These are phyloP conservation scores for Ondatra zibethicus DNA, from an alignment of 2,113 vertebrate species.

Conservation along the genomic window DNA sequence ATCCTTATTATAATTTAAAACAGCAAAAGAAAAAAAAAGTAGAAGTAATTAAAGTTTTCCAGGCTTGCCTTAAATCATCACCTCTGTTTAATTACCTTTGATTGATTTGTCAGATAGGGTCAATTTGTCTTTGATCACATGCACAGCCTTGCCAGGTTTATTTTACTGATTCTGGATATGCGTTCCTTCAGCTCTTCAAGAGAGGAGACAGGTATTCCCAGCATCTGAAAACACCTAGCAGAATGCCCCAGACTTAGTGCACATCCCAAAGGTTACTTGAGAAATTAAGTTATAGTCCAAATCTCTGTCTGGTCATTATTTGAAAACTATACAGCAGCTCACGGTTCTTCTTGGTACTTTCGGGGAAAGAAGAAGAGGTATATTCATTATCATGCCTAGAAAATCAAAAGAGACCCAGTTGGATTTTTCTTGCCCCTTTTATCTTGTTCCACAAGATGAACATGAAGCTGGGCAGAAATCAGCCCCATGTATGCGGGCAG, in stretches of 20 bases:
- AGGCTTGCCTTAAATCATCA: background rate
- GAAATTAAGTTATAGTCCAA: slow-evolving; percentile 24
- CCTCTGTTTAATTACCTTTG: background rate
- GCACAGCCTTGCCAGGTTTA: background rate
- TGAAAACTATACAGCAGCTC: background rate
- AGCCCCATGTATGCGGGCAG: slow-evolving; percentile 35
- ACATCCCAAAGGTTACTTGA: background rate
- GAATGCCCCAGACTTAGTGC: background rate
- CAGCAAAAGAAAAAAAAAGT: background rate
- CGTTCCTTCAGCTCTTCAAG: background rate
- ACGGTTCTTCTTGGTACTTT: slow-evolving; percentile 12
- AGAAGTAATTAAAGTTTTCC: background rate
- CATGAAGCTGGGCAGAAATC: slow-evolving; percentile 42
- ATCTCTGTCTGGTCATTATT: background rate
- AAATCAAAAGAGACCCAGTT: slow-evolving; percentile 29
- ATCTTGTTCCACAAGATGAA: slow-evolving; percentile 36
- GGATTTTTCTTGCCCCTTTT: slow-evolving; percentile 35
- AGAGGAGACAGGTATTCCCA: background rate
- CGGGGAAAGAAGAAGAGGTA: background rate
- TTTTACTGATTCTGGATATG: background rate
- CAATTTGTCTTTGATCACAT: background rate
- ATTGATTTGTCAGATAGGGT: background rate
- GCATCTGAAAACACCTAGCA: background rate
- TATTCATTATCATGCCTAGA: slow-evolving; percentile 34
- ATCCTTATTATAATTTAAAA: background rate